Conservation (phyloP, 2,797 vertebrate genomes). For the Dicrostonyx torquatus region DNA sequence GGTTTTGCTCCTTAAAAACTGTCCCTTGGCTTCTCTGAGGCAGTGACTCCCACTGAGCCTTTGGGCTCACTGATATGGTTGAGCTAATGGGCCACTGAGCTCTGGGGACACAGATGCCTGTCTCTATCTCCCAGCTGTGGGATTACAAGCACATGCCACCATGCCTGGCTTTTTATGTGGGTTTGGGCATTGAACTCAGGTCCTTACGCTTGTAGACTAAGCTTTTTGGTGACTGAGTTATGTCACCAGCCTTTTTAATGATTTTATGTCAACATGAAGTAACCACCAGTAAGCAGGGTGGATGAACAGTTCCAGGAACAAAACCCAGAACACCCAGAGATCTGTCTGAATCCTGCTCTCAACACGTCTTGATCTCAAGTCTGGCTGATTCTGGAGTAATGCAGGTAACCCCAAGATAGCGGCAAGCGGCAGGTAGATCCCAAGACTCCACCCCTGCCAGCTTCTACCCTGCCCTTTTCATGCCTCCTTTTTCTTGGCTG, state of each 20-base stretch:
- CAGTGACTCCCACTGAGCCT: neutral
- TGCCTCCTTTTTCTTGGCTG: neutral
- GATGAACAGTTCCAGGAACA: neutral
- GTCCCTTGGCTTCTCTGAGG: neutral
- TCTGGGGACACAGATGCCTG: neutral
- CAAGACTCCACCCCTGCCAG: rapidly evolving
- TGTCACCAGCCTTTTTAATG: neutral
- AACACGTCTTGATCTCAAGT: rapidly evolving
- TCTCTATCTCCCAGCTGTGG: neutral
- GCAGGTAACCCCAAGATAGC: neutral
- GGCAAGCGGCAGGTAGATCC: neutral
- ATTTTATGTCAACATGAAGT: neutral
- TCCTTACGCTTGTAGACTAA: neutral
- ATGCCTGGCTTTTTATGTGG: neutral
- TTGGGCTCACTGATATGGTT: neutral
- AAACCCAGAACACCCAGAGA: neutral
- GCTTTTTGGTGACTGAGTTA: neutral
- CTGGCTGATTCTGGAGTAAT: neutral
- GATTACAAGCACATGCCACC: neutral
- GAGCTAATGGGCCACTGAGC: neutral
- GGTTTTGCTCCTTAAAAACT: neutral
- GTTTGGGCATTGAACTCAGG: neutral
- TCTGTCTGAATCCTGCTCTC: neutral
- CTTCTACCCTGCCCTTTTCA: rapidly evolving
- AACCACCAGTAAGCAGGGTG: rapidly evolving